Evolutionary conservation across 2,888 invertebrate species (phyloP).

Genomic region (Chymomyza caudatula): DNA sequence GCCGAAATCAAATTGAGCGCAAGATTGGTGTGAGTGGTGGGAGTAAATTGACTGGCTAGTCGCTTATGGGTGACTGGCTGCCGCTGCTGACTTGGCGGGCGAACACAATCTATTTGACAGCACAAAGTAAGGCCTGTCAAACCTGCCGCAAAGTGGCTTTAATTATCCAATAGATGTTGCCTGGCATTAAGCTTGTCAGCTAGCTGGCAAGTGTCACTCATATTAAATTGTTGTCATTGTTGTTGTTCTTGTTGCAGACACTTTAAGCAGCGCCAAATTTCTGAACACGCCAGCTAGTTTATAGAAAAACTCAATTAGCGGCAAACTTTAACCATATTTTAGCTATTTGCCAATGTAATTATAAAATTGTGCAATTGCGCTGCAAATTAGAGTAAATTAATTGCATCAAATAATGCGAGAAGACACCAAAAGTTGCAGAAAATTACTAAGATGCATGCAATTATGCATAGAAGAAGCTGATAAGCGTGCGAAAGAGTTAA

Average conservation of each 20-base stretch:
- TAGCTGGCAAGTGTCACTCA: slow-evolving; percentile 47
- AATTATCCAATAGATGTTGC: slow-evolving; percentile 65
- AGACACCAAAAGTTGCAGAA: background rate
- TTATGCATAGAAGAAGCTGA: slow-evolving; percentile 9
- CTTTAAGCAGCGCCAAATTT: background rate
- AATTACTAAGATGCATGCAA: background rate
- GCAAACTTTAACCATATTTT: background rate
- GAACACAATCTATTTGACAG: slow-evolving; percentile 35
- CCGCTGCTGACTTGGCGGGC: background rate
- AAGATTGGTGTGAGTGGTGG: background rate
- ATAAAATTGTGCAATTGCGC: slow-evolving; percentile 50
- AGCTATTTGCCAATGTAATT: slow-evolving; percentile 25
- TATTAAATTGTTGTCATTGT: slow-evolving; percentile 52
- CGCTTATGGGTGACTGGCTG: background rate
- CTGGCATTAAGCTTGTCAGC: slow-evolving; percentile 8
- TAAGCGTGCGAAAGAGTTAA: no score
- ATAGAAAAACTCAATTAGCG: slow-evolving; percentile 34
- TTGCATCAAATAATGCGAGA: slow-evolving; percentile 47
- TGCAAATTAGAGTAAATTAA: slow-evolving; percentile 45
- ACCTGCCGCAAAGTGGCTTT: slow-evolving; percentile 69
- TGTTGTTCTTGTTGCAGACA: slow-evolving; percentile 30
- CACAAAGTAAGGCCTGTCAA: slow-evolving; percentile 65
- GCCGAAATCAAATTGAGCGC: slow-evolving; percentile 46
- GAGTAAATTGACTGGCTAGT: no score
- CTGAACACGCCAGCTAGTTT: no score